These are phyloP conservation scores for Catagonus wagneri DNA, from an alignment of 2,113 vertebrate genomes.

Conservation along the genomic window DNA sequence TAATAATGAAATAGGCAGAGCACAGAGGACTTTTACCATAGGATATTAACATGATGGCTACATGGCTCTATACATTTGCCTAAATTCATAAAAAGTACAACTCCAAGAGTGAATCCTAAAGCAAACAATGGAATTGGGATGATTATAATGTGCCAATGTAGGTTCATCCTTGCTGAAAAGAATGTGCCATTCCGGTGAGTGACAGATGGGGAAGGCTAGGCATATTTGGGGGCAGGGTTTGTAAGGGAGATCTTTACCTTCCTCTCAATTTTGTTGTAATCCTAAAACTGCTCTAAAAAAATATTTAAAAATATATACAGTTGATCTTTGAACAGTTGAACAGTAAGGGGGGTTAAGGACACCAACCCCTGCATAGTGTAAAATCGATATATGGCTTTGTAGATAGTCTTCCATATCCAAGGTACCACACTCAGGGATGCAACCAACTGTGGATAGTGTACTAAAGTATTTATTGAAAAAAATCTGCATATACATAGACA, in stretches of 20 bases:
- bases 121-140: neutral
- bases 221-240: neutral
- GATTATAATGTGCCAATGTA: neutral
- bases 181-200: neutral
- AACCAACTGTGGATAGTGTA: neutral
- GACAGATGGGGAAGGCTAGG: neutral
- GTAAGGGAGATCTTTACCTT: neutral
- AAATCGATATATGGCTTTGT: neutral
- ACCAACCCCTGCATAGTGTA: rapidly evolving
- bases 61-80: neutral
- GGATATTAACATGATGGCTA: neutral
- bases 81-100: neutral
- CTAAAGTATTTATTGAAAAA: neutral
- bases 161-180: neutral
- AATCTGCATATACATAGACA: neutral
- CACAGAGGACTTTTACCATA: neutral
- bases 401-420: neutral
- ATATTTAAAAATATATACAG: neutral
- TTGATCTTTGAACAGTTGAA: neutral
- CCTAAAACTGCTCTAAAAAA: neutral
- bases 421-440: neutral
- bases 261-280: neutral
- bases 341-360: neutral
- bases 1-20: neutral
- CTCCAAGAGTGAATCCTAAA: neutral